Conservation (phyloP, 2,888 invertebrate species). For the Phyllotreta cruciferae region DNA sequence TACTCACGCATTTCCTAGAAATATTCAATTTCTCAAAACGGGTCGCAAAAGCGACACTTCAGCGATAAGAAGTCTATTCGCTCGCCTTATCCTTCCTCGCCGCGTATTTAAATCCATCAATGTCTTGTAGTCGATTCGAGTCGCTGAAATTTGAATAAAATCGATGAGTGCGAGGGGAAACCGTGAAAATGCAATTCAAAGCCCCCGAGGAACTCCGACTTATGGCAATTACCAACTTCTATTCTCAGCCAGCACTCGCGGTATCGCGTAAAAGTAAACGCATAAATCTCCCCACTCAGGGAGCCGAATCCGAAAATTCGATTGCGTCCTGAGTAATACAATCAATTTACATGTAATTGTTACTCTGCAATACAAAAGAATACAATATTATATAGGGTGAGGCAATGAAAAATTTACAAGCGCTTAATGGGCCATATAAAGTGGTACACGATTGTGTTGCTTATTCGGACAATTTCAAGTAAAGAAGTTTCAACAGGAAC, state of each 20-base stretch:
- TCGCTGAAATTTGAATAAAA: conserved; percentile 17
- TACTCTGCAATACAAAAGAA: too few relatives aligned
- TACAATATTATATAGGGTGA: too few relatives aligned
- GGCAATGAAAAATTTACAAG: too few relatives aligned
- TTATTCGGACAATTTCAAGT: too few relatives aligned
- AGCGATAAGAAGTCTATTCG: conserved; percentile 7
- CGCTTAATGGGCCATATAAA: too few relatives aligned
- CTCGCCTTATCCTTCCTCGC: background rate
- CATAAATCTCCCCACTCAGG: background rate
- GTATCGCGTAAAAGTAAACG: too few relatives aligned
- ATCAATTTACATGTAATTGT: too few relatives aligned
- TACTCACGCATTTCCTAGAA: background rate
- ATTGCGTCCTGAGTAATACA: too few relatives aligned
- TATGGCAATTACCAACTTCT: conserved; percentile 32
- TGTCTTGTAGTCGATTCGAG: conserved; percentile 8
- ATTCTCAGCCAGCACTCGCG: background rate
- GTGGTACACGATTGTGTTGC: too few relatives aligned
- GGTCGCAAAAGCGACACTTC: conserved; percentile 2
- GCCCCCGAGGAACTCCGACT: conserved; percentile 33
- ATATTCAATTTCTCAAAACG: conserved; percentile 9
- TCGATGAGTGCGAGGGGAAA: conserved; percentile 7
- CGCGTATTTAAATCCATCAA: conserved; percentile 6
- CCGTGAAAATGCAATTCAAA: conserved; percentile 34
- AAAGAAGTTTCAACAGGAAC: too few relatives aligned
- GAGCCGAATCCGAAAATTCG: too few relatives aligned